These are phyloP conservation scores for Aphelenchoides fujianensis DNA, from an alignment of 1,140 invertebrate species.

Conservation along the genomic window DNA sequence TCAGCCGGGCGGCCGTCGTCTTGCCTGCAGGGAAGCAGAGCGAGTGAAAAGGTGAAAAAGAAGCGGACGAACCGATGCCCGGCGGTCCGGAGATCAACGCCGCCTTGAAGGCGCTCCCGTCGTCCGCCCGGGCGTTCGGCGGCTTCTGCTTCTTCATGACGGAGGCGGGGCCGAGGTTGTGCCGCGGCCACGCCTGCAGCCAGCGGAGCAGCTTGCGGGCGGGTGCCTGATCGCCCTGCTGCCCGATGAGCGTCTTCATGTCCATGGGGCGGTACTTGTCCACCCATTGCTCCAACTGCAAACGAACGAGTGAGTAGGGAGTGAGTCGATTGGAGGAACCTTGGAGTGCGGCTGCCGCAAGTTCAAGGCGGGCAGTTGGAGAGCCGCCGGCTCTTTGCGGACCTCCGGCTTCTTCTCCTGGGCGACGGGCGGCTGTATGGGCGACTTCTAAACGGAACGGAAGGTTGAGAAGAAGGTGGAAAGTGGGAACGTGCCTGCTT, in stretches of 20 bases:
- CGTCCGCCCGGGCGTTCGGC: conserved; percentile 35
- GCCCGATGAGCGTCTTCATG: conserved; percentile 84
- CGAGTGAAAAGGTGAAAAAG: conserved; percentile 21
- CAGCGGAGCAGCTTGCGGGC: conserved; percentile 81
- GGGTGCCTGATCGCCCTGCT: conserved; percentile 83
- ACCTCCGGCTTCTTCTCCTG: no score
- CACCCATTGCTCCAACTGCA: conserved; percentile 71
- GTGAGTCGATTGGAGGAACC: no score
- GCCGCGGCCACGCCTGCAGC: conserved; percentile 77
- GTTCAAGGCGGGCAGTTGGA: no score
- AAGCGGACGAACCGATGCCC: no score
- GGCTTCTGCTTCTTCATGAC: conserved; percentile 37
- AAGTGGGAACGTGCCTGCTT: no score
- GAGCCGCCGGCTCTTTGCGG: no score
- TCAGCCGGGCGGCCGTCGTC: conserved; percentile 73
- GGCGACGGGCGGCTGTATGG: no score
- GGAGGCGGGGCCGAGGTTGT: conserved; percentile 42
- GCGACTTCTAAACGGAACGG: no score
- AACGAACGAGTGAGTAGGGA: no score
- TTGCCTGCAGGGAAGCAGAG: no score
- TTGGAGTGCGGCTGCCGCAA: no score
- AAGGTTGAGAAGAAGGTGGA: no score
- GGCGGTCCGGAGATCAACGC: conserved; percentile 91
- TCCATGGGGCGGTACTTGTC: conserved; percentile 90
- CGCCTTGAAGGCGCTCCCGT: conserved; percentile 72